phyloP scores from a whole-genome alignment of 2,797 vertebrate species.

The Phaenicophaeus curvirostris region DNA sequence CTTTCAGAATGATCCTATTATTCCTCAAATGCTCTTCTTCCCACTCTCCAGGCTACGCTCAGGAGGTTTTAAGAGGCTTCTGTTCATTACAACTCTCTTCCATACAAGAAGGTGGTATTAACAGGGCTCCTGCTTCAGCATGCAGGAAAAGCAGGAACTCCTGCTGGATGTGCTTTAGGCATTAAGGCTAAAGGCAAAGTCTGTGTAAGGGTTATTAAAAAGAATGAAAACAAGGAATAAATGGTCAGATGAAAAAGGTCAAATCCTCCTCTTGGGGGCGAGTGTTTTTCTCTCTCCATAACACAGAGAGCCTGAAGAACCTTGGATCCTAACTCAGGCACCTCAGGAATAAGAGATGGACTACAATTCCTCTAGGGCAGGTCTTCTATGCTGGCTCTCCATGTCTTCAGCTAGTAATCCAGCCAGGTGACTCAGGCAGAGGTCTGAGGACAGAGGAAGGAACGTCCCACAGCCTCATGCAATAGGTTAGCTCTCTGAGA shows the following conservation, averaged over 20 bases:
- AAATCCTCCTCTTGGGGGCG: not conserved
- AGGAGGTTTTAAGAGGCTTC: not conserved
- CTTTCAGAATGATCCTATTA: not conserved
- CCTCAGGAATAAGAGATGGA: not conserved
- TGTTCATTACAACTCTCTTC: not conserved
- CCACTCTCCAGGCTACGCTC: not conserved
- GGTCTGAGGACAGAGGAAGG: not conserved
- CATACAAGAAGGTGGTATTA: not conserved
- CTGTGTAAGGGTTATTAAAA: not conserved
- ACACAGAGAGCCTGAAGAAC: not conserved
- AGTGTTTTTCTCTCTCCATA: not conserved
- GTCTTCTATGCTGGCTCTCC: not conserved
- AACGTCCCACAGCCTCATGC: not conserved
- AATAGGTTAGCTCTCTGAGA: not conserved
- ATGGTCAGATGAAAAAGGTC: not conserved
- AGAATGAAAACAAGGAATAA: conserved; percentile 3
- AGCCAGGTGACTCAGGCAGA: not conserved
- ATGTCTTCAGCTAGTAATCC: not conserved
- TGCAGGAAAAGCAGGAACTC: not conserved
- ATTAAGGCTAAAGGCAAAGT: not conserved
- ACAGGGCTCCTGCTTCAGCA: not conserved
- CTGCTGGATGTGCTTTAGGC: not conserved
- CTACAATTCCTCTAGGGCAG: not conserved
- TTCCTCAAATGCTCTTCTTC: not conserved
- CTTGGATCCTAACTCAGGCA: not conserved